Conservation (phyloP, 1,140 invertebrate genomes). For the Microplitis demolitor region DNA sequence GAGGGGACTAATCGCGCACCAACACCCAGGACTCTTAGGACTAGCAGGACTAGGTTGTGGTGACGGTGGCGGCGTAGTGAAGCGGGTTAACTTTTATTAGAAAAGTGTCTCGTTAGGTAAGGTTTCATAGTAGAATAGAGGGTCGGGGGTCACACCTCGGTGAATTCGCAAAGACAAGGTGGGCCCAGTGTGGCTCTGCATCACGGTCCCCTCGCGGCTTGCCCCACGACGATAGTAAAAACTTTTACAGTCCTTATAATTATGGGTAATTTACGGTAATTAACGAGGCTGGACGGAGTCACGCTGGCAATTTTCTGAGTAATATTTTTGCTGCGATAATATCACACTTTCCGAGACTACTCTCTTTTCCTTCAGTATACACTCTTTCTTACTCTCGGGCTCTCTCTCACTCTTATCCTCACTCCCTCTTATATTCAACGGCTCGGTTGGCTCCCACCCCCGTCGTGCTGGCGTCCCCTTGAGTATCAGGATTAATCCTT, state of each 20-base stretch:
- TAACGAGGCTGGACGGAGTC: conserved; percentile 62
- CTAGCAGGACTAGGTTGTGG: not conserved
- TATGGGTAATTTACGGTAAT: conserved; percentile 63
- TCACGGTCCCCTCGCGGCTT: conserved; percentile 51
- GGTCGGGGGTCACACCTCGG: conserved; percentile 48
- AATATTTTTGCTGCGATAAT: conserved; percentile 61
- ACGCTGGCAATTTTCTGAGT: conserved; percentile 61
- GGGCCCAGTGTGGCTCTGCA: conserved; percentile 56
- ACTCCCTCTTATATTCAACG: not conserved
- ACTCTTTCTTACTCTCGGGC: conserved; percentile 18
- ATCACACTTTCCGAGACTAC: conserved; percentile 50
- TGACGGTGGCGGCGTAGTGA: not conserved
- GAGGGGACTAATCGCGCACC: conserved; percentile 6
- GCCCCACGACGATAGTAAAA: conserved; percentile 62
- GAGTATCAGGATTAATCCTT: conserved; percentile 20
- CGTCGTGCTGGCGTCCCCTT: not conserved
- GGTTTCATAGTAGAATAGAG: conserved; percentile 36
- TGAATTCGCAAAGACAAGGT: conserved; percentile 54
- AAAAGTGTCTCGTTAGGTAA: conserved; percentile 49
- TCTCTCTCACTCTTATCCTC: conserved; percentile 2
- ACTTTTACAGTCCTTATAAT: conserved; percentile 63
- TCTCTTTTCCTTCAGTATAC: conserved; percentile 17
- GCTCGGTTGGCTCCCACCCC: not conserved
- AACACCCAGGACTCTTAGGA: not conserved
- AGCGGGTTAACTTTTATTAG: conserved; percentile 45